Percentiles rank a stretch among this genome's conserved stretches.
Evolutionary conservation across 2,113 vertebrate genomes (phyloP).

Genomic region (Dendropsophus ebraccatus): DNA sequence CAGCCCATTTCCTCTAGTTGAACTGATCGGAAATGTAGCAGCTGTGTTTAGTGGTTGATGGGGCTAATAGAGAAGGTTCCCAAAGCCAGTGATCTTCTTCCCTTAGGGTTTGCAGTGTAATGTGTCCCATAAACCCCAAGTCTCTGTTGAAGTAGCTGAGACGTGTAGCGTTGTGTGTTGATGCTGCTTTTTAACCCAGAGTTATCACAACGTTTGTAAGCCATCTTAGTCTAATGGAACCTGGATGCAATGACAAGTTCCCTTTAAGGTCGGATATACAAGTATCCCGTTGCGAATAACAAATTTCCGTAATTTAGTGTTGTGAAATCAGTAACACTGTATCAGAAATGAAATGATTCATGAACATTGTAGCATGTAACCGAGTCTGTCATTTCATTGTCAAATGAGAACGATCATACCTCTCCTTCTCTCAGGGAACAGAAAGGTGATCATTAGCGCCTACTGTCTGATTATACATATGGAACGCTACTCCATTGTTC

Average conservation of each 20-base stretch:
- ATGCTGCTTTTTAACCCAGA: neutral
- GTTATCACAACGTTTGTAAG: neutral
- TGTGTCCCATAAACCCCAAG: neutral
- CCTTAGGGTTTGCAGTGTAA: neutral
- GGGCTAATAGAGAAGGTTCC: neutral
- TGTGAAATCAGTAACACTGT: neutral
- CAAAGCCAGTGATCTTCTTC: no score
- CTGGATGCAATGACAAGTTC: neutral
- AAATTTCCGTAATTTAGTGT: neutral
- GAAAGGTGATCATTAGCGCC: constrained; percentile 40
- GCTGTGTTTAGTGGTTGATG: neutral
- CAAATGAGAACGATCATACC: constrained; percentile 45
- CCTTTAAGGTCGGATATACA: neutral
- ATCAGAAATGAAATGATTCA: constrained; percentile 47
- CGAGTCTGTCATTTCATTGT: constrained; percentile 56
- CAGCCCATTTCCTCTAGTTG: no score
- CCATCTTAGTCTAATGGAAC: neutral
- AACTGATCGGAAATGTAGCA: no score
- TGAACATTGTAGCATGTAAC: constrained; percentile 63
- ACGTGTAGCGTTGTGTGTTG: neutral
- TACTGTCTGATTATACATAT: constrained; percentile 35
- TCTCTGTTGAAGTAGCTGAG: neutral
- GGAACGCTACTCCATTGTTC: neutral
- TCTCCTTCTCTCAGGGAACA: constrained; percentile 35
- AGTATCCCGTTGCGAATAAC: constrained; percentile 3